A percentile compares a stretch with the other conserved stretches of the same genome.
Conservation (phyloP, 2,888 invertebrate genomes). For the Ellobium chinense region DNA sequence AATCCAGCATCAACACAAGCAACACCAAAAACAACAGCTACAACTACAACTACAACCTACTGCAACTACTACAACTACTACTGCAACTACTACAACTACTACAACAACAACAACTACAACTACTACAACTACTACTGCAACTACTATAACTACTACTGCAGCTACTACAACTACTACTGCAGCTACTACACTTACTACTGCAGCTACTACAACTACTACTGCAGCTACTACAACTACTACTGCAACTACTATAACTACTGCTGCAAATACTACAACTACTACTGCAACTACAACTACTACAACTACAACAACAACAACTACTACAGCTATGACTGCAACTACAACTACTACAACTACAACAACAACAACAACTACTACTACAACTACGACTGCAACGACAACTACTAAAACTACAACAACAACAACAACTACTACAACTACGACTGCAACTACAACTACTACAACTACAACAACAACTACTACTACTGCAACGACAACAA, state of each 20-base stretch:
- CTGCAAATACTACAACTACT: constrained; percentile 33
- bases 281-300: constrained; percentile 35
- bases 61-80: not conserved
- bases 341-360: constrained; percentile 37
- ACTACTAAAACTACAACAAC: not conserved
- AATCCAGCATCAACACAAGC: too few species aligned
- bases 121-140: not conserved
- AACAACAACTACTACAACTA: not conserved
- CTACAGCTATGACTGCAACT: constrained; percentile 30
- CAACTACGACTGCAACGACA: constrained; percentile 13
- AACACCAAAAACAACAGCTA: too few species aligned
- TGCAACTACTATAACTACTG: not conserved
- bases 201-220: not conserved
- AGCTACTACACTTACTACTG: not conserved
- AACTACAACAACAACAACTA: constrained; percentile 32
- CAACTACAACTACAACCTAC: too few species aligned
- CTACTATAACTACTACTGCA: not conserved
- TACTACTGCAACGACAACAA: constrained; percentile 19
- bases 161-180: constrained; percentile 6
- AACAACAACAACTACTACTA: constrained; percentile 27
- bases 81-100: not conserved
- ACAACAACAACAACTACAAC: not conserved
- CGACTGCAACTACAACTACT: not conserved
- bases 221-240: not conserved
- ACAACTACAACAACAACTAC: constrained; percentile 25